A percentile compares a stretch with the other conserved stretches of the same genome.
Conservation (phyloP, 2,113 vertebrate species). For the Neodontobutis hainanensis region DNA sequence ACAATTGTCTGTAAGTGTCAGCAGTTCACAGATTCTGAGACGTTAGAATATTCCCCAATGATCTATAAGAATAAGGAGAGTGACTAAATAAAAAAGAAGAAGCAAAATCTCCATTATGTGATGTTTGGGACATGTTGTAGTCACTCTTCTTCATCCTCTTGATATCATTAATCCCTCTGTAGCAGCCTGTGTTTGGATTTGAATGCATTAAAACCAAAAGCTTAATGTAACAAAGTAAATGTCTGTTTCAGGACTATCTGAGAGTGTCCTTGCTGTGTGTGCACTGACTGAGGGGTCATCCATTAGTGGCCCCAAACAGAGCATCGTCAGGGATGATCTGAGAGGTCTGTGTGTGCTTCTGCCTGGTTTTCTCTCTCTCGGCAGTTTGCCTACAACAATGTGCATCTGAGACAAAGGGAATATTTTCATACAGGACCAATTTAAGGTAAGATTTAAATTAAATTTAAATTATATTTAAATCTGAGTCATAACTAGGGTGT, state of each 20-base stretch:
- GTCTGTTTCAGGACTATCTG: neutral
- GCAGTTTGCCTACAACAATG: too few relatives aligned
- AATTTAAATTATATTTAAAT: too few relatives aligned
- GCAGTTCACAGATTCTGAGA: too few relatives aligned
- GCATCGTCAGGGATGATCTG: neutral
- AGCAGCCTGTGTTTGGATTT: neutral
- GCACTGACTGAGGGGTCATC: neutral
- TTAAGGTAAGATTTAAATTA: slow-evolving; percentile 19
- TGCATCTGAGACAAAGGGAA: too few relatives aligned
- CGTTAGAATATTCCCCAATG: too few relatives aligned
- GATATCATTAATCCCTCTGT: slow-evolving; percentile 21
- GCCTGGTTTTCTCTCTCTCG: neutral
- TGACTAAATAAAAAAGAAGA: too few relatives aligned
- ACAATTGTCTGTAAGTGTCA: too few relatives aligned
- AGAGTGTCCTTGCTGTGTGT: neutral
- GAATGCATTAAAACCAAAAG: slow-evolving; percentile 21
- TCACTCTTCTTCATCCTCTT: slow-evolving; percentile 12
- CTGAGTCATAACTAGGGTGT: too few relatives aligned
- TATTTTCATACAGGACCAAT: neutral
- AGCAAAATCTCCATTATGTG: too few relatives aligned
- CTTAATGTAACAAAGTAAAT: slow-evolving; percentile 17
- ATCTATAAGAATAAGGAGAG: too few relatives aligned
- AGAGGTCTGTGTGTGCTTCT: neutral
- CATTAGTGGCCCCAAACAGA: slow-evolving; percentile 17
- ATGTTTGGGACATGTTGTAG: neutral